These are phyloP conservation scores for Pomacea canaliculata DNA, from an alignment of 2,888 invertebrate genomes.

Conservation along the genomic window DNA sequence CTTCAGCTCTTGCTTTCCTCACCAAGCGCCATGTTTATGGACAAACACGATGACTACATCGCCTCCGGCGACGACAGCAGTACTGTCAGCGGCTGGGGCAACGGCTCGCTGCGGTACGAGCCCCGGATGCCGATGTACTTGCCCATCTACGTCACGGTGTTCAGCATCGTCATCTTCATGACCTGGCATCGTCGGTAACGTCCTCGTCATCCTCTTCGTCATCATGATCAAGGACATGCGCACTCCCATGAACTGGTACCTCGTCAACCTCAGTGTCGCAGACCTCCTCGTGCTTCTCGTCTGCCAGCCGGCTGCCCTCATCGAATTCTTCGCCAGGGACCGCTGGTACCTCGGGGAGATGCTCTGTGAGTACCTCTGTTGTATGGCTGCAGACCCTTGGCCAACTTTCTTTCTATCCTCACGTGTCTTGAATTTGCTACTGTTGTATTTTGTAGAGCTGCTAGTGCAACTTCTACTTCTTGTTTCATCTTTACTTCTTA, in stretches of 20 bases:
- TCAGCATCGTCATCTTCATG: conserved; percentile 89
- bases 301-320: conserved; percentile 92
- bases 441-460: no score
- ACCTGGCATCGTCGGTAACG: conserved; percentile 91
- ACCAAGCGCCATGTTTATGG: no score
- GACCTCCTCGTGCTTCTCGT: conserved; percentile 91
- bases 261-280: conserved; percentile 92
- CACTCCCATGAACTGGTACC: conserved; percentile 93
- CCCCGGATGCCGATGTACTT: conserved; percentile 77
- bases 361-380: conserved; percentile 84
- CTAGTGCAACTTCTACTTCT: no score
- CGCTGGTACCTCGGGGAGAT: conserved; percentile 92
- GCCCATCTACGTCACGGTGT: conserved; percentile 87
- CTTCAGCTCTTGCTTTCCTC: no score
- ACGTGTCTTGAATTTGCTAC: no score
- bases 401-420: no score
- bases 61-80: no score
- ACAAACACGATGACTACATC: no score
- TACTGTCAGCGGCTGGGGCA: background rate
- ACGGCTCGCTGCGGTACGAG: background rate
- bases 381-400: no score
- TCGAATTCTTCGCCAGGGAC: conserved; percentile 92
- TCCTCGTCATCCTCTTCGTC: conserved; percentile 93
- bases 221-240: conserved; percentile 93
- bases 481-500: no score